Percentiles rank a stretch among this genome's conserved stretches.
Evolutionary conservation across 2,888 invertebrate species (phyloP).

Genomic region (Eupithecia dodoneata): DNA sequence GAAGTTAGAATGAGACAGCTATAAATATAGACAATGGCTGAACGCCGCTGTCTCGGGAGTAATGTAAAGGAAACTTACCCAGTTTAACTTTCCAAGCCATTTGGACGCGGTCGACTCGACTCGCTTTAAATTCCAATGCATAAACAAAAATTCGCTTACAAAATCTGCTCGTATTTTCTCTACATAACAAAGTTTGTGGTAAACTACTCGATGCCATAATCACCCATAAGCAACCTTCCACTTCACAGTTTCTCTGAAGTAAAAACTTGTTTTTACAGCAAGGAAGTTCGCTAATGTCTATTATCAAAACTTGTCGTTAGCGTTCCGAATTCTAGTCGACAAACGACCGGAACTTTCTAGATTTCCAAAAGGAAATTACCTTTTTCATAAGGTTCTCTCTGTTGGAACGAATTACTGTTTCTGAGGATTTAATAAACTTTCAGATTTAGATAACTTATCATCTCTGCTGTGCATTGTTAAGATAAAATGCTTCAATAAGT

Average conservation of each 20-base stretch:
- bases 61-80: slow-evolving; percentile 66
- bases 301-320: slow-evolving; percentile 55
- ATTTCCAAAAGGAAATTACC: slow-evolving; percentile 36
- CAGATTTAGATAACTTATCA: background rate
- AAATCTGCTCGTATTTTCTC: slow-evolving; percentile 17
- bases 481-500: background rate
- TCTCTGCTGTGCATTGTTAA: background rate
- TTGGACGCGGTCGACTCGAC: slow-evolving; percentile 49
- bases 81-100: slow-evolving; percentile 65
- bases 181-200: background rate
- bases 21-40: slow-evolving; percentile 52
- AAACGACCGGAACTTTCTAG: slow-evolving; percentile 39
- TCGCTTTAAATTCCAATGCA: slow-evolving; percentile 47
- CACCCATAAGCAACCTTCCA: slow-evolving; percentile 28
- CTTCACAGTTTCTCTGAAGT: slow-evolving; percentile 38
- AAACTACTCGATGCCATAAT: slow-evolving; percentile 20
- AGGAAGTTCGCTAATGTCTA: slow-evolving; percentile 47
- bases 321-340: slow-evolving; percentile 51
- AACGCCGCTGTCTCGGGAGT: slow-evolving; percentile 54
- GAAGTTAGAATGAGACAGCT: slow-evolving; percentile 46
- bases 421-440: background rate
- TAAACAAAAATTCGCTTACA: slow-evolving; percentile 31
- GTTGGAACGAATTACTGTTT: slow-evolving; percentile 16
- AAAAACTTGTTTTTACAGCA: slow-evolving; percentile 33
- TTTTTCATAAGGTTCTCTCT: slow-evolving; percentile 24